Evolutionary conservation across 92 coral and sea anemone genomes (phyloP).

Genomic region (Epizoanthus illoricatus): DNA sequence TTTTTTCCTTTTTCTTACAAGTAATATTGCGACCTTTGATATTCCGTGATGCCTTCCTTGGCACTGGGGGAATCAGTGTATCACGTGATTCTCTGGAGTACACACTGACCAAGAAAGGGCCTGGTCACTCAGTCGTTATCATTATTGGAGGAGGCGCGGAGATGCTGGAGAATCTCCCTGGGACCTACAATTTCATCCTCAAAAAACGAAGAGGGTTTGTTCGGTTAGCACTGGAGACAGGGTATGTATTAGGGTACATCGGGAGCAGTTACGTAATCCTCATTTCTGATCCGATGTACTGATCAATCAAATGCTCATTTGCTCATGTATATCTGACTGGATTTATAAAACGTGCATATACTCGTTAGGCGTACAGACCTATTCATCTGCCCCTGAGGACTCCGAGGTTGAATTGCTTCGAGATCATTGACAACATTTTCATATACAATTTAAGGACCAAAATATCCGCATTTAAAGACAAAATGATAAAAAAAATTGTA

Average conservation of each 20-base stretch:
- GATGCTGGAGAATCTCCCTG: constrained; percentile 54
- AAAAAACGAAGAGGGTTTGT: constrained; percentile 84
- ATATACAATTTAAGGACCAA: too few relatives aligned
- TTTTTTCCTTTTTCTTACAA: constrained; percentile 10
- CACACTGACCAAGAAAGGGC: constrained; percentile 74
- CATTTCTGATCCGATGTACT: too few relatives aligned
- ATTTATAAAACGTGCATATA: too few relatives aligned
- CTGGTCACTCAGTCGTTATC: constrained; percentile 81
- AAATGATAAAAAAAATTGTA: too few relatives aligned
- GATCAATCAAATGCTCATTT: too few relatives aligned
- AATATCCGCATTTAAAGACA: too few relatives aligned
- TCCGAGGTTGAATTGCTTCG: too few relatives aligned
- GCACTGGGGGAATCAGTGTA: constrained; percentile 81
- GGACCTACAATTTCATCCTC: constrained; percentile 67
- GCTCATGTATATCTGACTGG: too few relatives aligned
- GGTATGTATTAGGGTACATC: constrained; percentile 43
- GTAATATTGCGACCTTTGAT: constrained; percentile 63
- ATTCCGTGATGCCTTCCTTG: constrained; percentile 74
- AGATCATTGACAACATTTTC: too few relatives aligned
- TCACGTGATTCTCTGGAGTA: constrained; percentile 71
- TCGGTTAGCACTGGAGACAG: constrained; percentile 83
- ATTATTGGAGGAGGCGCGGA: constrained; percentile 81
- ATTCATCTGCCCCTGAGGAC: too few relatives aligned
- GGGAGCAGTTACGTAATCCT: too few relatives aligned
- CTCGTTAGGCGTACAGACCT: too few relatives aligned